A percentile compares a stretch with the other conserved stretches of the same genome.
These are phyloP conservation scores for Vombatus ursinus DNA, from an alignment of 2,113 vertebrate species.

Conservation along the genomic window DNA sequence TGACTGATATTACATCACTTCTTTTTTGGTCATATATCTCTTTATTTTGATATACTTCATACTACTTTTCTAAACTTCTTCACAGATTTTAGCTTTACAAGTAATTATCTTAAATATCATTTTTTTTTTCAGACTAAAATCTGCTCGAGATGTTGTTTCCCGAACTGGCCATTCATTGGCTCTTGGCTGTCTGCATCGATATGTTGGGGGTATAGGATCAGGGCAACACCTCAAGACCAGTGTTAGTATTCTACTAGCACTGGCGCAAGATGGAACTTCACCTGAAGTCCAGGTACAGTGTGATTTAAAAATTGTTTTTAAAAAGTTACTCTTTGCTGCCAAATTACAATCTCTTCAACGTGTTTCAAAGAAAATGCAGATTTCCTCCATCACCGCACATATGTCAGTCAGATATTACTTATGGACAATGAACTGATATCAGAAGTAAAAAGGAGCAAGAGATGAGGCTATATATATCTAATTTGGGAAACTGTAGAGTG, in stretches of 20 bases:
- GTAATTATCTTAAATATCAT: constrained; percentile 8
- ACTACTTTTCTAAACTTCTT: neutral
- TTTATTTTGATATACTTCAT: neutral
- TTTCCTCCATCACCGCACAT: neutral
- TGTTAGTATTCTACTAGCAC: constrained; percentile 97
- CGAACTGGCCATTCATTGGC: constrained; percentile 98
- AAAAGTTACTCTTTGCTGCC: neutral
- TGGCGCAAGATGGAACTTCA: constrained; percentile 97
- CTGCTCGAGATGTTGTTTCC: constrained; percentile 97
- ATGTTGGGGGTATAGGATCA: constrained; percentile 98
- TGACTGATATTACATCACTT: neutral
- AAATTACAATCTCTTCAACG: neutral
- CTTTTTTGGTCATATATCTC: neutral
- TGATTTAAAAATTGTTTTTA: neutral
- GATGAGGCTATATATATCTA: neutral
- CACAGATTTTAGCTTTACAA: neutral
- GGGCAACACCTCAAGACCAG: constrained; percentile 99
- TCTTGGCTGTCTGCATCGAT: constrained; percentile 97
- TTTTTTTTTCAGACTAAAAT: constrained; percentile 90
- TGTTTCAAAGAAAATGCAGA: neutral
- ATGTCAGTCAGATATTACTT: neutral
- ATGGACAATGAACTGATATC: neutral
- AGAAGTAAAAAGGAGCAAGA: neutral
- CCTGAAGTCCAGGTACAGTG: constrained; percentile 95
- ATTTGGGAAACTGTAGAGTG: neutral